Evolutionary conservation across 1,140 invertebrate species (phyloP), one percentile per base, ranked within the genome.

Genomic region (Plectrocnemia conspersa): DNA sequence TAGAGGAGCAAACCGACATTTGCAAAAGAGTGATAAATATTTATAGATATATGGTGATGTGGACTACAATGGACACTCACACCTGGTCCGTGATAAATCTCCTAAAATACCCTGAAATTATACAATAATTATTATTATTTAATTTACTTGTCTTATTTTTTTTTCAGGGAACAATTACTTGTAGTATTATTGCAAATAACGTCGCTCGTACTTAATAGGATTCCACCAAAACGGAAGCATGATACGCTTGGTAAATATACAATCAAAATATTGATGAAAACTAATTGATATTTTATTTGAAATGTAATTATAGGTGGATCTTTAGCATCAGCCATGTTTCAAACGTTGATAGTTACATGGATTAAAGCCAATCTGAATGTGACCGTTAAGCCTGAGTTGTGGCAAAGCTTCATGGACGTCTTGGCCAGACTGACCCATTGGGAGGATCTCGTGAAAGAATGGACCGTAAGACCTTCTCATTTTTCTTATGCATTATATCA

Each of bases 291-390:
- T 19, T 35, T 36, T 27, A 41, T 32, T 35, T 44, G 2, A 10
- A 54, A 13, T n/a, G n/a, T n/a, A 19, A 42, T 68, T 63, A 5
- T 66, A 68, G 78, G 78, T 41, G 76, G 77, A 9, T 77, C 76
- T 46, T 74, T 98, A 38, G 93, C 93, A 16, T 89, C 91, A 22
- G 91, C 93, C 1, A 86, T 98, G 59, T 97, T 92, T 65, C 84
- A 98, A 80, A 98, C 95, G 1, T 70, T 98, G 11, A 96, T 98
- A 59, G 94, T 98, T 32, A 97, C 93, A 1, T 98, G 94, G 93
- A 97, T 98, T 58, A 94, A 96, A 68, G 94, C 94, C 0, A 97
- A 97, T 74, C 78, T 97, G 52, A 96, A 97, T 74, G 93, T 97
- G 2, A 81, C 88, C 2, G 90, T 95, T 46, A 85, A 85, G 45